Conservation (phyloP, 2,113 vertebrate species). For the Danio rerio region DNA sequence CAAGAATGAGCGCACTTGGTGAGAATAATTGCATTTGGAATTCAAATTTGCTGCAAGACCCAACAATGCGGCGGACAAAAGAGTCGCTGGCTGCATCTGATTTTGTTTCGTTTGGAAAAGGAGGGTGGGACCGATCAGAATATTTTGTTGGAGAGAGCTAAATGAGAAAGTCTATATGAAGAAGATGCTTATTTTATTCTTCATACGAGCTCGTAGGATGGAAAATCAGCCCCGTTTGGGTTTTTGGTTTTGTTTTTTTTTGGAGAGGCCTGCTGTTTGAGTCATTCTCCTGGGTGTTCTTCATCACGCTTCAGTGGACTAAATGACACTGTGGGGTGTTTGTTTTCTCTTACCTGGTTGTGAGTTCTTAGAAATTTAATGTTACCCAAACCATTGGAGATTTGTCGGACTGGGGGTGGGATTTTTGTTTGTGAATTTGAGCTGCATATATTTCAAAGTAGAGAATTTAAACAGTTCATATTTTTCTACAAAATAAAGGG, state of each 20-base stretch:
- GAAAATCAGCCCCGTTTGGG: neutral
- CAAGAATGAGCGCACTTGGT: constrained; percentile 16
- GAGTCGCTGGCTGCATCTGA: constrained; percentile 14
- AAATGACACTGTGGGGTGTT: constrained; percentile 45
- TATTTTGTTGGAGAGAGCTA: constrained; percentile 1
- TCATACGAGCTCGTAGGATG: neutral
- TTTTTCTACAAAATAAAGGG: constrained; percentile 57
- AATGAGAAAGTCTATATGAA: constrained; percentile 1
- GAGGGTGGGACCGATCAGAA: constrained; percentile 18
- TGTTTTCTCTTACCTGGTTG: constrained; percentile 41
- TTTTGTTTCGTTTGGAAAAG: constrained; percentile 9
- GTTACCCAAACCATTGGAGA: constrained; percentile 24
- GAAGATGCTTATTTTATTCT: neutral
- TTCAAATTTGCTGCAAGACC: constrained; percentile 29
- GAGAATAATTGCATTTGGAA: constrained; percentile 29
- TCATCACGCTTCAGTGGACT: constrained; percentile 22
- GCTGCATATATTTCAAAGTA: constrained; percentile 61
- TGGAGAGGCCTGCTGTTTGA: constrained; percentile 8
- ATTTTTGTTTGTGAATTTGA: constrained; percentile 63
- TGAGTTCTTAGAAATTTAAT: constrained; percentile 33
- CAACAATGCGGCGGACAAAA: neutral
- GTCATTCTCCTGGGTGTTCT: constrained; percentile 38
- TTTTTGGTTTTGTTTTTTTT: neutral
- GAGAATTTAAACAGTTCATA: constrained; percentile 58
- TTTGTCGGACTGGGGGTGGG: constrained; percentile 2